Evolutionary conservation across 2,113 vertebrate genomes (phyloP).

Genomic region (Carassius auratus): DNA sequence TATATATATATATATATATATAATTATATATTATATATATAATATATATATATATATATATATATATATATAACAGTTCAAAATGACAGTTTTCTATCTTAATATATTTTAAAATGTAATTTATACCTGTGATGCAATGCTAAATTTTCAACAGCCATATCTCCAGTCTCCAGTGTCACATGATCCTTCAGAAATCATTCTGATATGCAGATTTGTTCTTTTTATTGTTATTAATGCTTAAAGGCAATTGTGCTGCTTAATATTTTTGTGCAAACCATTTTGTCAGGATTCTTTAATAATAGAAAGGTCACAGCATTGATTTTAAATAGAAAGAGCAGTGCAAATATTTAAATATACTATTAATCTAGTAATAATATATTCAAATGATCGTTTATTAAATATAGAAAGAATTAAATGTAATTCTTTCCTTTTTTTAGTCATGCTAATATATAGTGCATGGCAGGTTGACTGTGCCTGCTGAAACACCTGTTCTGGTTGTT

Average conservation of each 20-base stretch:
- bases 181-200: not conserved
- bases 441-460: not conserved
- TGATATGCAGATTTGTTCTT: not conserved
- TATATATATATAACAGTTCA: not conserved
- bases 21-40: too few species aligned
- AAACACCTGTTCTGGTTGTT: conserved; percentile 50
- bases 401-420: not conserved
- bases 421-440: not conserved
- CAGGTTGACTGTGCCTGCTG: not conserved
- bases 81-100: not conserved
- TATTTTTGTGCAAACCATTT: not conserved
- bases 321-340: not conserved
- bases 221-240: not conserved
- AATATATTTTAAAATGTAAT: not conserved
- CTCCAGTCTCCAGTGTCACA: not conserved
- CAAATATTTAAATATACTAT: not conserved
- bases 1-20: too few species aligned
- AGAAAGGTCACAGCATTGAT: not conserved
- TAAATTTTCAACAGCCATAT: not conserved
- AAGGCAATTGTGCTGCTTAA: not conserved
- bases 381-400: not conserved
- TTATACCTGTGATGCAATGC: not conserved
- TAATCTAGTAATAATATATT: not conserved
- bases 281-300: not conserved
- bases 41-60: too few species aligned